phyloP scores from a whole-genome alignment of 2,113 vertebrate species.

The Okapia johnstoni region DNA sequence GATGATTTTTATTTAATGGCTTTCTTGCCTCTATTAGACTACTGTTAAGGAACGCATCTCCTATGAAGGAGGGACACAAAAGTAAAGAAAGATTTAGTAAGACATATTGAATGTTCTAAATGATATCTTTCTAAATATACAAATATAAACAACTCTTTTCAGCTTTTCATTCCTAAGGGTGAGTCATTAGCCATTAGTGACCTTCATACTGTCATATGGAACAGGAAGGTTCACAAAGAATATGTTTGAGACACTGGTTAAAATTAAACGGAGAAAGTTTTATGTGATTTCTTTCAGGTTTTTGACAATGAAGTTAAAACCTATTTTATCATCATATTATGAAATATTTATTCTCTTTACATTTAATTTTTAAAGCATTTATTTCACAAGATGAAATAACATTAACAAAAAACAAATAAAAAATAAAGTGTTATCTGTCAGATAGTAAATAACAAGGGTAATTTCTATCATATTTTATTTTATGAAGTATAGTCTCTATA shows the following conservation, averaged over 20 bases:
- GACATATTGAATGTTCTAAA: background rate
- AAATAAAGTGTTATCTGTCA: background rate
- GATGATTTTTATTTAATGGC: conserved; percentile 25
- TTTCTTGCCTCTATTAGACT: background rate
- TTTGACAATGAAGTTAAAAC: conserved; percentile 17
- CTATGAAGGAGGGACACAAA: background rate
- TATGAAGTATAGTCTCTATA: background rate
- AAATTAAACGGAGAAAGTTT: background rate
- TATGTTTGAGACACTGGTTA: background rate
- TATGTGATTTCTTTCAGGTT: background rate
- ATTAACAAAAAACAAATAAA: background rate
- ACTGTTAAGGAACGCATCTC: background rate
- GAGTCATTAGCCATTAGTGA: background rate
- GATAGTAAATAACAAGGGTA: background rate
- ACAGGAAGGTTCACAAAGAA: background rate
- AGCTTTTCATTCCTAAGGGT: background rate
- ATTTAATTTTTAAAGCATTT: background rate
- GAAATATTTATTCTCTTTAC: background rate
- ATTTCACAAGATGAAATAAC: no score
- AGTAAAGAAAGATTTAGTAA: conserved; percentile 7
- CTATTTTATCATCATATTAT: background rate
- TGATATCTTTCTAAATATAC: background rate
- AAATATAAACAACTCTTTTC: conserved; percentile 11
- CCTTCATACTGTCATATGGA: background rate
- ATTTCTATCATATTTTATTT: conserved; percentile 2